Base-by-base conservation (phyloP, 2,888 invertebrate genomes). In the Philaethria dido region DNA sequence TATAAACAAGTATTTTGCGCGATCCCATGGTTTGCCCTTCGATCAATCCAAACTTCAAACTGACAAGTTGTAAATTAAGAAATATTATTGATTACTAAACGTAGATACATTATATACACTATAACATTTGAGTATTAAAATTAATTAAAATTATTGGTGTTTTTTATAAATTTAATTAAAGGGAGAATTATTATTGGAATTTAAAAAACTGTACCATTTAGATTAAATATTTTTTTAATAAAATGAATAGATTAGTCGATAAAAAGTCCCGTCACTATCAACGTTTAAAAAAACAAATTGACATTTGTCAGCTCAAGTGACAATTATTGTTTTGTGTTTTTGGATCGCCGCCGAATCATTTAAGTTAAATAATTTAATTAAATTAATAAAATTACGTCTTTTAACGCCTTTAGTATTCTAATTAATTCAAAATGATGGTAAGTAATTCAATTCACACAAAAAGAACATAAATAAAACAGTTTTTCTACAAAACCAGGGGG, bases 341-440 rank as follows among this genome's bases (percentile, higher is more conserved):
- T 18, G 36, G 16, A 36, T 50, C 18, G 47, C 48, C 33, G 59
- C 45, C 45, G 39, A 63, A 25, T 42, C 33, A 47, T 42, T 39
- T 57, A 14, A 63, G 18, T 14, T 14, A 47, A 60, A 11, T 6
- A 44, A 20, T 36, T 16, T 59, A 59, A 68, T 68, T 59, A 11
- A 62, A 54, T 48, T 60, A 39, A 6, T 29, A 42, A n/a, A 6
- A 44, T 29, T 47, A n/a, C 9, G 18, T 22, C 11, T 42, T 9
- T 18, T 33, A n/a, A 57, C n/a, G 25, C 42, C 42, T 57, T 42
- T 25, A 22, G 11, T 11, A 39, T 6, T 6, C n/a, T 6, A 22
- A 25, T 29, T 44, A 65, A 36, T 33, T 44, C 73, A 84, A 80
- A 64, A 88, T 88, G 87, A 88, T 88, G 87, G 87, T 88, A 72